Base-by-base conservation (phyloP, 64 coral and sea anemone genomes). In the Montipora foliosa region DNA sequence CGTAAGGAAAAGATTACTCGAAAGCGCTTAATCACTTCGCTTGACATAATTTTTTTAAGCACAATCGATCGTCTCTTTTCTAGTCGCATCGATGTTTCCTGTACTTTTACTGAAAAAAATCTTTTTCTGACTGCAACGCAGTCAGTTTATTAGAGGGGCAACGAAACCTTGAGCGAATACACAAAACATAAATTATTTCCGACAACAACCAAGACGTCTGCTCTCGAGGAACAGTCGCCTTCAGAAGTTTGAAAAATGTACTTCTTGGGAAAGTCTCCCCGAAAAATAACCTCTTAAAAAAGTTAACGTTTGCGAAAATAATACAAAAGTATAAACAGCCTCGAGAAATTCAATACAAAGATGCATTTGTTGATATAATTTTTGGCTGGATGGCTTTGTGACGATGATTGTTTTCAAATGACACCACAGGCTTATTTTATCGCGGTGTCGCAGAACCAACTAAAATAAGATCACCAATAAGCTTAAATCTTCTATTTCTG, bases 11-110 rank as follows among this genome's bases (percentile, higher is more conserved):
- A 59, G 82, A 86, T 86, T 86, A 86, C 21, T 49, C 46, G 12
- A 86, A 86, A 86, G 67, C 82, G 67, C 66, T 86, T 86, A 72
- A 86, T 86, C 82, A 72, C 45, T 64, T 86, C 62, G 82, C 82
- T 46, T 86, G 82, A 86, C 82, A 86, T 68, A 57, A 84, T 84
- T 21, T 71, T 21, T 71, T 71, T 71, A 71, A 71, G 68, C 3
- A 71, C 20, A 71, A 57, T 57, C 53, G 53, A 6, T 24, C 5
- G 62, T 86, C 47, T 72, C 59, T 70, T 72, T 86, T 86, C 48
- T 71, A 57, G 11, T 57, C 53, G 68, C 44, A 51, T n/a, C 67
- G 10, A 86, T 71, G 67, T 86, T 16, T 70, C 17, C 66, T n/a
- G 20, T 50, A 20, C 66, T 86, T 49, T 45, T 7, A 86, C 48